Base-by-base conservation (phyloP, 2,113 vertebrate genomes). In the Suricata suricatta region DNA sequence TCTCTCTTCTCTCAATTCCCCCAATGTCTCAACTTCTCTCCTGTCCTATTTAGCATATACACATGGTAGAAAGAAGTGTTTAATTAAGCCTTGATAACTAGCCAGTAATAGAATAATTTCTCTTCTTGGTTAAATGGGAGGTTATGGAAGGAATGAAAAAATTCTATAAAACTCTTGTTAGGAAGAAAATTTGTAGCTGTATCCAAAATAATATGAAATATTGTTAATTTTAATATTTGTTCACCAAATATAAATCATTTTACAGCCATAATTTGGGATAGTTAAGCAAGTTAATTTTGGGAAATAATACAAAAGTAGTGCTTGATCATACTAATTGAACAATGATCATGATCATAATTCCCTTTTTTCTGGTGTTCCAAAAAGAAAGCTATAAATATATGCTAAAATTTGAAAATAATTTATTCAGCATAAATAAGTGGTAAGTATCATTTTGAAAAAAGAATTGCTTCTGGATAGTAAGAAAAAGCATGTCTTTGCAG, bases 391-490 rank as follows among this genome's bases (percentile, higher is more conserved):
- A 68, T 93, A 96, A 95, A 95, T 94, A 92, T 74, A 79, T 88
- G 54, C 76, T 90, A 85, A 93, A 69, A 52, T 88, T 93, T 90
- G 90, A 96, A 94, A 95, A 84, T 93, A 96, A 96, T 77, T 96
- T 88, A 93, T 97, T 88, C 60, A 91, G 77, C 66, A 83, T 95
- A 95, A 97, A 91, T 96, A 95, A 96, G 47, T 97, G 50, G 88
- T 91, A 88, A 96, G 63, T 79, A 85, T 96, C 82, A 94, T 96
- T 41, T 95, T 95, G 66, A 90, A 84, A 96, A 96, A 89, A 16
- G 69, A 95, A 93, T 97, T 96, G 25, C 77, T 97, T 90, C 74
- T 91, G 91, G 23, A 27, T 93, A 72, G 35, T 88, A 79, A 96
- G 66, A 88, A 96, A 90, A 97, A 97, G 4, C 19, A 15, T 92